Conservation (phyloP, 2,888 invertebrate genomes). For the Folsomia manolachei region DNA sequence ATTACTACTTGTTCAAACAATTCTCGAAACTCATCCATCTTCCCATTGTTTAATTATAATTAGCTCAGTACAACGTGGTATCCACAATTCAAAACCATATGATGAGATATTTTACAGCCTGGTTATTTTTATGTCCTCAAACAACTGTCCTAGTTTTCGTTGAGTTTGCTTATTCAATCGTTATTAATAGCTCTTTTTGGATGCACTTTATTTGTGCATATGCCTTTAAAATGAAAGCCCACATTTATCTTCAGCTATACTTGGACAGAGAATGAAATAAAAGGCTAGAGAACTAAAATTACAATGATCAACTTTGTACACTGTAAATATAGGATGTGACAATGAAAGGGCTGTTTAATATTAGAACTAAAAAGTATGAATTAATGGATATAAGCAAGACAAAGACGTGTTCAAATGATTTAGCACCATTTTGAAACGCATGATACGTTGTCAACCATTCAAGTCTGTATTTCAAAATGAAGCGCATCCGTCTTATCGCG, state of each 20-base stretch:
- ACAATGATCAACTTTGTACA: constrained; percentile 1
- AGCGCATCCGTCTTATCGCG: background rate
- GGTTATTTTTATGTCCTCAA: too few species aligned
- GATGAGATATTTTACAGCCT: too few species aligned
- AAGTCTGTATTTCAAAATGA: too few species aligned
- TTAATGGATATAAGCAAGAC: constrained; percentile 26
- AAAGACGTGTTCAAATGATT: constrained; percentile 39
- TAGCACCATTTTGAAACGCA: constrained; percentile 19
- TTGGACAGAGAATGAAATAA: background rate
- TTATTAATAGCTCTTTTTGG: background rate
- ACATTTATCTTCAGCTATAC: background rate
- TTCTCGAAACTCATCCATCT: constrained; percentile 5
- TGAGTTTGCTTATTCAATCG: constrained; percentile 2
- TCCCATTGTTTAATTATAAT: background rate
- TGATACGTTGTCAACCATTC: constrained; percentile 31
- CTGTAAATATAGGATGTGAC: background rate
- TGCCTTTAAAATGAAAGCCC: background rate
- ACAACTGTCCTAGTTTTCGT: constrained; percentile 6
- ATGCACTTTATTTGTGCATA: too few species aligned
- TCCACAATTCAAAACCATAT: too few species aligned
- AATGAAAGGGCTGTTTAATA: background rate
- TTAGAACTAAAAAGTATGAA: constrained; percentile 1
- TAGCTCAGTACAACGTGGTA: too few species aligned
- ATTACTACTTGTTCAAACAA: background rate
- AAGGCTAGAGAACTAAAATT: too few species aligned